These are phyloP conservation scores for Caiman crocodilus DNA, from an alignment of 2,797 vertebrate genomes.

Conservation along the genomic window DNA sequence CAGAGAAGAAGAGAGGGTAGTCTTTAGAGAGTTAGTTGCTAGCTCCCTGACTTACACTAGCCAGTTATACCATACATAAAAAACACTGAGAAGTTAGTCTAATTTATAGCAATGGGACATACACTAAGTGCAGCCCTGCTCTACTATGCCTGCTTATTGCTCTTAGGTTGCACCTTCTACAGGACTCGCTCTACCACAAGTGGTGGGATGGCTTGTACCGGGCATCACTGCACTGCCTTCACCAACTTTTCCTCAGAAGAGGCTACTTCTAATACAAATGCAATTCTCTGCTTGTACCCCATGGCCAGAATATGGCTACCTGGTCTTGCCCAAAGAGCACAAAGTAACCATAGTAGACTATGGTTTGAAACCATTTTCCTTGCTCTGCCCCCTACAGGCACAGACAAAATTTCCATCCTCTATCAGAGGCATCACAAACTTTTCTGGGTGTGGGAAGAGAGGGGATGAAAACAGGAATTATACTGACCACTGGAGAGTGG, in stretches of 20 bases:
- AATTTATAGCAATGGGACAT: not conserved
- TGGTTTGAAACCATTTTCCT: too few relatives aligned
- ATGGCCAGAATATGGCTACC: rapidly evolving
- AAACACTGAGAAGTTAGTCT: not conserved
- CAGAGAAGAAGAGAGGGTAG: not conserved
- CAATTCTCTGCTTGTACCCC: not conserved
- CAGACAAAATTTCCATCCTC: too few relatives aligned
- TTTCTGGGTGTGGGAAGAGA: too few relatives aligned
- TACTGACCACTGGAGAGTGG: too few relatives aligned
- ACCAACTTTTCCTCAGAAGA: rapidly evolving
- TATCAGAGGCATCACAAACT: too few relatives aligned
- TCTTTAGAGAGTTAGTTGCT: not conserved
- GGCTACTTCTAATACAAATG: not conserved
- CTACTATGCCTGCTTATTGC: rapidly evolving
- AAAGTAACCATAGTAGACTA: not conserved
- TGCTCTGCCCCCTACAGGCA: too few relatives aligned
- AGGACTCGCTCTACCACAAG: not conserved
- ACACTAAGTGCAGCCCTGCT: not conserved
- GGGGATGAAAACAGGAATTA: too few relatives aligned
- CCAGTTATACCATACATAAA: not conserved
- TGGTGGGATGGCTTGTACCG: not conserved
- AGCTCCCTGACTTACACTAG: not conserved
- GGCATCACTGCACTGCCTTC: not conserved
- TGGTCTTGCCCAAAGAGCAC: not conserved
- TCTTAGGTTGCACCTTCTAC: not conserved